Evolutionary conservation across 2,797 vertebrate genomes (phyloP), one percentile per base, ranked within the genome.

Genomic region (Mus caroli): DNA sequence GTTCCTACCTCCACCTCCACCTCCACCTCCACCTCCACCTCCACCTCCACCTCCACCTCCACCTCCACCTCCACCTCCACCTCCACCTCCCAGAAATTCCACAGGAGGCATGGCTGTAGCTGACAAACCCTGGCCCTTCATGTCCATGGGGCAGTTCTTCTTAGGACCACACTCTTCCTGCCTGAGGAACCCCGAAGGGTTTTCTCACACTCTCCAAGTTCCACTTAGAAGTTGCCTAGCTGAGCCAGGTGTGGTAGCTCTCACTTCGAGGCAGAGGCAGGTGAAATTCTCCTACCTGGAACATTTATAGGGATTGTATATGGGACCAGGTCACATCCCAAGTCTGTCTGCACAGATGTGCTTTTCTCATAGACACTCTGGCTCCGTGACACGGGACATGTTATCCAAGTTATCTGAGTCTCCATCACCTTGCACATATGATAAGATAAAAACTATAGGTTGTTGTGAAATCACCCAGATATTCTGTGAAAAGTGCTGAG

Each of bases 401-500:
- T 76, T 69, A 58, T 90, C 71, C 50, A n/a, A 91, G 24, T 56
- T 91, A 79, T 64, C 71, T 62, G 67, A 64, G 13, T 87, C 78
- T 85, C 73, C 6, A 26, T 80, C 43, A 52, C 64, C 56, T 94
- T 26, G 31, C 43, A 90, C 84, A 34, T 90, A 52, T 80, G 94
- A 78, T 34, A 40, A 87, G 62, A 75, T 85, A 78, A 78, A 92
- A 94, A 77, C 34, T 77, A 60, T 24, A 85, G 14, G 76, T 26
- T 60, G 50, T 75, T 67, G 58, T 56, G 69, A 95, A 88, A 94
- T 82, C 31, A 73, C 20, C n/a, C 54, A 73, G 26, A 54, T 80
- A 67, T 67, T 40, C 67, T 69, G 43, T 89, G 62, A 56, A 82
- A 89, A 82, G 93, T 83, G 60, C 56, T 86, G 56, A 37, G 84